Base-by-base conservation (phyloP, 2,888 invertebrate species). In the Alloscopus bannaensis region DNA sequence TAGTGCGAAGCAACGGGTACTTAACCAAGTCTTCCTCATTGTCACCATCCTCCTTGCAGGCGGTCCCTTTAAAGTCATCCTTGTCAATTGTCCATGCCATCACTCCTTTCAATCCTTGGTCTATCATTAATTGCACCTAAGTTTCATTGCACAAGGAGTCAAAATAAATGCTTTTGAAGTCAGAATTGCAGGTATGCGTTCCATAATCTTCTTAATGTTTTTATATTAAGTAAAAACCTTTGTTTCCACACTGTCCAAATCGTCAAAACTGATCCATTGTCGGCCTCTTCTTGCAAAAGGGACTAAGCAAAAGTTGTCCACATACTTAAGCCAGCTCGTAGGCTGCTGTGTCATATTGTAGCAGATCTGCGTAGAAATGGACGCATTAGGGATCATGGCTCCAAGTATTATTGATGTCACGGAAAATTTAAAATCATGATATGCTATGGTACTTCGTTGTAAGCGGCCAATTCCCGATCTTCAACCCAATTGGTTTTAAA, bases 71-170 rank as follows among this genome's bases (percentile, higher is more conserved):
- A 20, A 80, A 80, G 36, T 80, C 79, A 31, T 80, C 79, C 1
- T 72, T 80, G 31, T 80, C 79, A 11, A 80, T 80, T 52, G 79
- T 18, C 72, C 73, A 80, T 1, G 62, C 60, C 65, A 80, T 65
- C 2, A 62, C 59, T 2, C 79, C 79, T 42, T 62, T 73, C 24
- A 80, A 20, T 3, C 73, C 60, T 2, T 60, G 62, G 3, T 22
- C 3, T 3, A 59, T 13, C 6, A 18, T 42, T 20, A 42, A 57
- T 1, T 24, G 16, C 22, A 57, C 65, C 73, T 73, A 8, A 24
- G 26, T n/a, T 18, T 24, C 22, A 11, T 16, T 36, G 24, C 3
- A n/a, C 22, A 16, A 42, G 4, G 42, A 2, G 20, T 16, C 18
- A 50, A 16, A 24, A 3, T 36, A 42, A 28, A 36, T 22, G 3